phyloP scores from a whole-genome alignment of 2,888 invertebrate species.

The Dolichomitus sp. region DNA sequence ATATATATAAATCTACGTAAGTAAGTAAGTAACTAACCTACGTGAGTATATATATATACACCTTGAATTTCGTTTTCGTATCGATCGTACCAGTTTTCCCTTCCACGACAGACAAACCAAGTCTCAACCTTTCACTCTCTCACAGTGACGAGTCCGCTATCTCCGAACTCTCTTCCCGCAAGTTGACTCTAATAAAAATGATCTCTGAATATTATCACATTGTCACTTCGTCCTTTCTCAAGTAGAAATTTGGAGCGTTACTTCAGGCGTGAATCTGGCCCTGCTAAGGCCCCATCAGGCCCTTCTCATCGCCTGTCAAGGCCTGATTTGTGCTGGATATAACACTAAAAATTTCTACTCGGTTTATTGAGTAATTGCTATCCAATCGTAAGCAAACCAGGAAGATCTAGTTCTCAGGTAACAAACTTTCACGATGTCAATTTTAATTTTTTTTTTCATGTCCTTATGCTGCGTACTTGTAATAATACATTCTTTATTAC shows the following conservation, averaged over 20 bases:
- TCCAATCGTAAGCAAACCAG: not conserved
- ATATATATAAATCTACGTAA: too few species aligned
- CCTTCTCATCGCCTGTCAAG: too few species aligned
- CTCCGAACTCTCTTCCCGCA: conserved; percentile 18
- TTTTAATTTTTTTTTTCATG: not conserved
- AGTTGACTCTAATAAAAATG: not conserved
- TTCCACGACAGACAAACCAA: not conserved
- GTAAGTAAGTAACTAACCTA: too few species aligned
- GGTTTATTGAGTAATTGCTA: not conserved
- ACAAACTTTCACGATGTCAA: not conserved
- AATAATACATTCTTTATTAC: too few species aligned
- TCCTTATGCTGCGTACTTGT: not conserved
- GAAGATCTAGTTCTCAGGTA: not conserved
- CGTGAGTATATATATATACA: not conserved
- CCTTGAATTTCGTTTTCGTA: conserved; percentile 46
- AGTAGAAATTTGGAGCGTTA: too few species aligned
- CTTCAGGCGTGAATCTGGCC: too few species aligned
- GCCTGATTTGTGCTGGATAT: too few species aligned
- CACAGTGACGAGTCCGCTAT: not conserved
- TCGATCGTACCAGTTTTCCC: conserved; percentile 23
- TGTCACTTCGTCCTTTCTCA: not conserved
- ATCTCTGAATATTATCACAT: not conserved
- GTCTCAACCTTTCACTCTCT: conserved; percentile 35
- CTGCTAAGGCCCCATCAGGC: too few species aligned
- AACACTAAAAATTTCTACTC: too few species aligned